Evolutionary conservation across 2,797 vertebrate species (phyloP), one percentile per base, ranked within the genome.

Genomic region (Mallotus villosus): DNA sequence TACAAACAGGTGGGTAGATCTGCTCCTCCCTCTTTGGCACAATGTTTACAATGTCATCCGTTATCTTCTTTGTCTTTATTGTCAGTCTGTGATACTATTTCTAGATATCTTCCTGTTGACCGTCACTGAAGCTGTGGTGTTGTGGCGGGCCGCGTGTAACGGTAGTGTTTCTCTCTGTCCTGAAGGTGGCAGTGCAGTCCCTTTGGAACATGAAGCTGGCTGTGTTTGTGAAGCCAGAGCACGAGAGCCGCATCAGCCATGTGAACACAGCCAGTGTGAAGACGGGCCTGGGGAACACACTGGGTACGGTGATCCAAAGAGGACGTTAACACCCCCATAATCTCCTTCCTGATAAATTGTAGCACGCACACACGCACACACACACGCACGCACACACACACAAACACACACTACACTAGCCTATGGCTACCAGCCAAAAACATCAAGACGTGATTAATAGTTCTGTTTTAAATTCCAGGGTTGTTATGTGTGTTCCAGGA

Each of bases 101-200:
- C 37, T 2, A 41, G 2, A 11, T 11, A 2, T 41, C 8, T 11
- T 41, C 11, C 37, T 7, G 16, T 63, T 22, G 59, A 46, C 16
- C 22, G 0, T 62, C 21, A 37, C 29, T 57, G 51, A 53, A 9
- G n/a, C 24, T 59, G 27, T 25, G 37, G 12, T 37, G 41, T 46
- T 37, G 41, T 46, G 21, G n/a, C 24, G 57, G 11, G n/a, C 17
- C 57, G 24, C 57, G 24, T 21, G 17, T 21, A 46, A 6, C 25
- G 88, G 86, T 89, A 85, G 86, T 88, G 66, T 25, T 0, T 1
- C 0, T 0, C 0, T 25, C 21, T 88, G 76, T 82, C 88, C 90
- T 90, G 77, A 76, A 95, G 94, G 93, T 95, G 93, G 92, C 93
- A 87, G 86, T 94, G 76, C 94, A 94, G 80, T 94, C 93, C 77